These are phyloP conservation scores for Latrodectus geometricus DNA, from an alignment of 1,140 invertebrate genomes.

Conservation along the genomic window DNA sequence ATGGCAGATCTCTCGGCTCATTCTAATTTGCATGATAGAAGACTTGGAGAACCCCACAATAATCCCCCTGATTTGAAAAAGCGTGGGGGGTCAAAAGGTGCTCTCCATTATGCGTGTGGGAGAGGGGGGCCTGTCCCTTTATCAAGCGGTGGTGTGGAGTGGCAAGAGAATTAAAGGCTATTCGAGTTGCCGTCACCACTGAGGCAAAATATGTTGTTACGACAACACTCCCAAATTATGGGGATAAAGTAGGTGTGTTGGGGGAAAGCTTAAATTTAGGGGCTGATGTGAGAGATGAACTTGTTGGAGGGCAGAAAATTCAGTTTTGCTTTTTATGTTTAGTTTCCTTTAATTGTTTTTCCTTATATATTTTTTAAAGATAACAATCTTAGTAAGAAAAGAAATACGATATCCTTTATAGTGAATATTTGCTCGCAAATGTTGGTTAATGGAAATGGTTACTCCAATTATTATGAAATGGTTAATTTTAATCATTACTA, in stretches of 20 bases:
- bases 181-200: slow-evolving; percentile 26
- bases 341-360: too few species aligned
- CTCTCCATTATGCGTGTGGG: slow-evolving; percentile 13
- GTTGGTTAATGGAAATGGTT: too few species aligned
- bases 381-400: too few species aligned
- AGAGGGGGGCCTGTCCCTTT: not conserved
- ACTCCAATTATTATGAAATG: too few species aligned
- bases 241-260: not conserved
- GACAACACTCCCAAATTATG: slow-evolving; percentile 40
- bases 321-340: too few species aligned
- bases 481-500: too few species aligned
- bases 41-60: slow-evolving; percentile 15
- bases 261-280: not conserved
- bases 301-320: not conserved
- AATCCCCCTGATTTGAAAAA: not conserved
- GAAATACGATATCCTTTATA: too few species aligned
- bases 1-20: not conserved
- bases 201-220: slow-evolving; percentile 49
- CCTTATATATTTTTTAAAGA: too few species aligned
- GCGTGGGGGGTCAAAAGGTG: not conserved
- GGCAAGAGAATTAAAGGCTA: slow-evolving; percentile 34
- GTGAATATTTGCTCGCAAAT: too few species aligned
- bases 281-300: not conserved
- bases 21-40: slow-evolving; percentile 26
- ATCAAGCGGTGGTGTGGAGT: not conserved